These are phyloP conservation scores for Sesamia inferens DNA, from an alignment of 2,888 invertebrate species.

Conservation along the genomic window DNA sequence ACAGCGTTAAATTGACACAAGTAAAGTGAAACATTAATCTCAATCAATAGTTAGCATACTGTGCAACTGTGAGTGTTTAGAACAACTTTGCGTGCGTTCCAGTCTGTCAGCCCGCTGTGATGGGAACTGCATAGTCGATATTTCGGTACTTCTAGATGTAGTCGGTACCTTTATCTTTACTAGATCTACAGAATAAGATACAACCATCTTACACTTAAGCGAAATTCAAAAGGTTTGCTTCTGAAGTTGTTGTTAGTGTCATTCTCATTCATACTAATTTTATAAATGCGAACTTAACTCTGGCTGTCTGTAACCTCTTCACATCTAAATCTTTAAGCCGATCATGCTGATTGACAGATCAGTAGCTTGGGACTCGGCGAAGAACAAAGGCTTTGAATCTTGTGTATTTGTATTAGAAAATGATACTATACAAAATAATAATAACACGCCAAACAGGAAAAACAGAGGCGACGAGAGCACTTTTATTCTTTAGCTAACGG, in stretches of 20 bases:
- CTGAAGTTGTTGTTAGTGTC: neutral
- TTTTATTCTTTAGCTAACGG: neutral
- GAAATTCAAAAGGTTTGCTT: neutral
- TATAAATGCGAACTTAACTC: neutral
- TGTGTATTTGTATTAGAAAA: neutral
- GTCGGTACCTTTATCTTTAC: too few species aligned
- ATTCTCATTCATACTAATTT: neutral
- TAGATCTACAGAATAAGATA: too few species aligned
- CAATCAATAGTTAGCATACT: conserved; percentile 33
- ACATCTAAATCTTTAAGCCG: neutral
- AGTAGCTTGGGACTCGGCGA: neutral
- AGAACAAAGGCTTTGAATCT: neutral
- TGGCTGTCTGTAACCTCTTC: neutral
- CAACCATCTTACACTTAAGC: neutral
- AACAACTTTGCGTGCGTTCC: conserved; percentile 59
- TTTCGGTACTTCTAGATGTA: too few species aligned
- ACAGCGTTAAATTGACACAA: conserved; percentile 3
- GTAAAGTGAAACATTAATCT: conserved; percentile 4
- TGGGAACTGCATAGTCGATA: conserved; percentile 22
- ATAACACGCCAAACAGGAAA: neutral
- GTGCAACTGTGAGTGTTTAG: conserved; percentile 61
- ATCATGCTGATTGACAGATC: neutral
- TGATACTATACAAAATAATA: neutral
- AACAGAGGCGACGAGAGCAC: neutral
- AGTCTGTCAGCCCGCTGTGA: conserved; percentile 34